These are phyloP conservation scores for Mizuhopecten yessoensis DNA, from an alignment of 1,140 invertebrate genomes.

Conservation along the genomic window DNA sequence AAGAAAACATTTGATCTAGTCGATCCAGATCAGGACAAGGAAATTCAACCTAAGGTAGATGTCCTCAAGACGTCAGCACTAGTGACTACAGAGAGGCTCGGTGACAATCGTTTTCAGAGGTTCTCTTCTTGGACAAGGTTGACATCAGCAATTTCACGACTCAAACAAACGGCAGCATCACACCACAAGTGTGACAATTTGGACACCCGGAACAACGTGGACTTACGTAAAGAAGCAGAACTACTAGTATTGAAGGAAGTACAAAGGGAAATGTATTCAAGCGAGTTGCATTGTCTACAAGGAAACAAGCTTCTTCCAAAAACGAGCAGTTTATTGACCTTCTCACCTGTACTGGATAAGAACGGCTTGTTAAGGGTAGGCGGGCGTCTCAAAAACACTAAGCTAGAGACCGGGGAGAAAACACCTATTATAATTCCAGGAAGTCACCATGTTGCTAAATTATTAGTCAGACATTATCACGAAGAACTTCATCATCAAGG, in stretches of 20 bases:
- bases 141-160: neutral
- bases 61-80: neutral
- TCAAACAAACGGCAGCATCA: neutral
- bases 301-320: neutral
- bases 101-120: constrained; percentile 16
- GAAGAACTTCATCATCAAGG: too few species aligned
- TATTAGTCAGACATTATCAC: too few species aligned
- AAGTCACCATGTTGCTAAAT: too few species aligned
- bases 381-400: neutral
- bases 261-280: neutral
- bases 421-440: constrained; percentile 62
- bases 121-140: constrained; percentile 39
- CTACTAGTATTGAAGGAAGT: neutral
- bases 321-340: neutral
- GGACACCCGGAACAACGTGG: neutral
- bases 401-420: neutral
- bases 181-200: neutral
- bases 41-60: neutral
- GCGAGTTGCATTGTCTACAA: neutral
- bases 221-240: neutral
- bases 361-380: neutral
- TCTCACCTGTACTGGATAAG: neutral
- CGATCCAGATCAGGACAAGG: constrained; percentile 8
- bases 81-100: neutral
- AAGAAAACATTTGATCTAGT: neutral